A percentile compares a stretch with the other conserved stretches of the same genome.
Evolutionary conservation across 2,797 vertebrate species (phyloP).

Genomic region (Xenopus petersii): DNA sequence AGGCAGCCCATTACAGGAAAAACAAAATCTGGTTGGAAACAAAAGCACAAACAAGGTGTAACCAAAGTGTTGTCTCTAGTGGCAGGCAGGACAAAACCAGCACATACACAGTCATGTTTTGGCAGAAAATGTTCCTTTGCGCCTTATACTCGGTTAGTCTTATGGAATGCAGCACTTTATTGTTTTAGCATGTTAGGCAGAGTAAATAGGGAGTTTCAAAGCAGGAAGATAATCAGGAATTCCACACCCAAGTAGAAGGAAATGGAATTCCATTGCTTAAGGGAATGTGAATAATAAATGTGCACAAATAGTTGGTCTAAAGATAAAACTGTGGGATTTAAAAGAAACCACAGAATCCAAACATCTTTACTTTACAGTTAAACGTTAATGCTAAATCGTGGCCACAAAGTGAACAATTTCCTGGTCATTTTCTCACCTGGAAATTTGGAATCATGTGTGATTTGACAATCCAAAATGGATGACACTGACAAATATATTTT

Average conservation of each 20-base stretch:
- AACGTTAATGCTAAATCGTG: too few relatives aligned
- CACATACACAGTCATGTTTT: neutral
- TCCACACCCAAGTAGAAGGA: conserved; percentile 29
- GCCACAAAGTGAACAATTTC: too few relatives aligned
- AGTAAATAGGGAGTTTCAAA: neutral
- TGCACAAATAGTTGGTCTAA: too few relatives aligned
- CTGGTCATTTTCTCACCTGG: too few relatives aligned
- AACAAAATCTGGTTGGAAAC: conserved; percentile 24
- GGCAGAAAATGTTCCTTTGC: neutral
- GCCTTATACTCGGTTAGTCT: neutral
- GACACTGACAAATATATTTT: too few relatives aligned
- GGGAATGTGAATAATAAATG: too few relatives aligned
- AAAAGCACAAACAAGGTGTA: conserved; percentile 40
- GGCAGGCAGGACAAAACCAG: neutral
- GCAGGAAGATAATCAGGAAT: conserved; percentile 37
- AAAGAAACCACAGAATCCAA: too few relatives aligned
- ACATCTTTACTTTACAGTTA: too few relatives aligned
- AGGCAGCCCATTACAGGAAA: conserved; percentile 10
- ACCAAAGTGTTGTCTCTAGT: conserved; percentile 5
- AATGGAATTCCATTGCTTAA: conserved; percentile 11
- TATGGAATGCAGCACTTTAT: neutral
- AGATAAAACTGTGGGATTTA: too few relatives aligned
- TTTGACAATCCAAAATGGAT: too few relatives aligned
- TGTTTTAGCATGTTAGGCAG: neutral
- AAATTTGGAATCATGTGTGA: too few relatives aligned